These are phyloP conservation scores for Phlogophora meticulosa DNA, from an alignment of 2,888 invertebrate genomes.

Conservation along the genomic window DNA sequence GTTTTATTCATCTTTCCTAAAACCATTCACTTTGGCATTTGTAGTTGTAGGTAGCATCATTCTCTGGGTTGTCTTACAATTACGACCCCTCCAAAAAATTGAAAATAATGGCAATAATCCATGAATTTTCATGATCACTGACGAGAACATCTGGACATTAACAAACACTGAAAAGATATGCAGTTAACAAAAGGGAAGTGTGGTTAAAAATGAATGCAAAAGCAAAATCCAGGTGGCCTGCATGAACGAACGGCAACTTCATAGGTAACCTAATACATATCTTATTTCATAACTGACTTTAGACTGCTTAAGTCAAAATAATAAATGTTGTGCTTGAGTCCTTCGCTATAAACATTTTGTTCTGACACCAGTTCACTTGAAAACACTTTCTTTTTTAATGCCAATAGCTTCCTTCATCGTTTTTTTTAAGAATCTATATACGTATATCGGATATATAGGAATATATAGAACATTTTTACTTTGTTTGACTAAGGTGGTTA, in stretches of 20 bases:
- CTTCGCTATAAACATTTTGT: not conserved
- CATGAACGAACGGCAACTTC: constrained; percentile 23
- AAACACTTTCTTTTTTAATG: too few relatives aligned
- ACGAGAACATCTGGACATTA: constrained; percentile 11
- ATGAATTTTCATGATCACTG: constrained; percentile 19
- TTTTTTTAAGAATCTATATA: too few relatives aligned
- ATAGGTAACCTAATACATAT: constrained; percentile 38
- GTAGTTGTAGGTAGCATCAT: not conserved
- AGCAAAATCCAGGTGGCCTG: not conserved
- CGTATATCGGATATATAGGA: too few relatives aligned
- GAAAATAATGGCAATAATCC: constrained; percentile 3
- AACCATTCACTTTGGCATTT: not conserved
- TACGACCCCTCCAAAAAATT: not conserved
- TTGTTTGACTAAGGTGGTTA: not conserved
- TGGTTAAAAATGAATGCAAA: constrained; percentile 1
- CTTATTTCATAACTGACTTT: constrained; percentile 12
- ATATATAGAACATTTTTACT: not conserved
- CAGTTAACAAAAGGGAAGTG: constrained; percentile 13
- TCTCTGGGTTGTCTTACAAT: not conserved
- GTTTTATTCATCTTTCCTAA: not conserved
- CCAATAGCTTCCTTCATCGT: not conserved
- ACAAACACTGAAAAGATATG: constrained; percentile 6
- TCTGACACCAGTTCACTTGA: too few relatives aligned
- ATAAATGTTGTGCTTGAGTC: not conserved
- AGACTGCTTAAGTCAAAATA: not conserved